These are phyloP conservation scores for Nyctibius bracteatus DNA, from an alignment of 2,113 vertebrate genomes.

Conservation along the genomic window DNA sequence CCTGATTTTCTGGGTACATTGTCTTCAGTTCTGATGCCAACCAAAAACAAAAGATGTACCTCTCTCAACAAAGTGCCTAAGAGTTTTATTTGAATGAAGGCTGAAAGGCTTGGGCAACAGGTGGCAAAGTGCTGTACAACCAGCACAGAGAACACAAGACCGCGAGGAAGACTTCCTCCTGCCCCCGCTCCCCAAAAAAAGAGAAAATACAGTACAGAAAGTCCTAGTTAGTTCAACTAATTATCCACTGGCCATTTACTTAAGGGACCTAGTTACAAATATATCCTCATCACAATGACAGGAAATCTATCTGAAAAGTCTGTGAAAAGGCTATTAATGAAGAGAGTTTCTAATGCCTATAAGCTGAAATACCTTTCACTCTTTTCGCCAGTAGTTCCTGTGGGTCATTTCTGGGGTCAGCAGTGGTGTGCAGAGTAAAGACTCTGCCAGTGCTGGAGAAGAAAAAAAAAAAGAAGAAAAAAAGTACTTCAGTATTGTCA, in stretches of 20 bases:
- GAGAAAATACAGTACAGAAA: constrained; percentile 17
- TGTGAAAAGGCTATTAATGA: constrained; percentile 69
- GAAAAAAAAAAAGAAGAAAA: not conserved
- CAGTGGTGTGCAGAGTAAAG: constrained; percentile 15
- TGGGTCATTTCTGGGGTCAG: constrained; percentile 47
- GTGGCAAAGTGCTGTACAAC: not conserved
- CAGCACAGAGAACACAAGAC: not conserved
- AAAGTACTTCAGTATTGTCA: constrained; percentile 64
- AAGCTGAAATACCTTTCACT: constrained; percentile 56
- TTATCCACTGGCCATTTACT: constrained; percentile 73
- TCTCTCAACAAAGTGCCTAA: not conserved
- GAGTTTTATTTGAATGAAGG: not conserved
- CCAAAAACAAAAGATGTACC: not conserved
- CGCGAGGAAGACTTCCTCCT: not conserved
- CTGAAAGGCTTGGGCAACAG: not conserved
- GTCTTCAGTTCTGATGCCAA: not conserved
- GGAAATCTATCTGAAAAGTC: constrained; percentile 74
- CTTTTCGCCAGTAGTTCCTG: not conserved
- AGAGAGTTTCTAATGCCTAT: constrained; percentile 36
- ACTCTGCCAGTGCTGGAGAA: not conserved
- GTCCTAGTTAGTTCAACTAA: constrained; percentile 68
- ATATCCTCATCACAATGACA: constrained; percentile 73
- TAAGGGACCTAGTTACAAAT: constrained; percentile 70
- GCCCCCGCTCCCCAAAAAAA: accelerated
- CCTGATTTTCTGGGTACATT: not conserved